These are phyloP conservation scores for Rostratula benghalensis DNA, from an alignment of 2,113 vertebrate species.

Conservation along the genomic window DNA sequence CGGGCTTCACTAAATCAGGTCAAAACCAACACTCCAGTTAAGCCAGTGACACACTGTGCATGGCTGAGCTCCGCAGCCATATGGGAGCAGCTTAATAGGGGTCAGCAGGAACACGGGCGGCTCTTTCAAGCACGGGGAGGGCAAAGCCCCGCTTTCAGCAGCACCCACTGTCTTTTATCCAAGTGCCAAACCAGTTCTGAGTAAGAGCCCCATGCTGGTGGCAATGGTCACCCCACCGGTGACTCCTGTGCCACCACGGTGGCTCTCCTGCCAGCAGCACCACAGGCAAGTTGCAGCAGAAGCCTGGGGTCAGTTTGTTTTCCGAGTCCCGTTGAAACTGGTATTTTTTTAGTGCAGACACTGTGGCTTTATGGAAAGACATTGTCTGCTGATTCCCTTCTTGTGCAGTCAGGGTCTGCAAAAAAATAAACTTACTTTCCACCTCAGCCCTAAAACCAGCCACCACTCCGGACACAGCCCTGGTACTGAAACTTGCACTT, in stretches of 20 bases:
- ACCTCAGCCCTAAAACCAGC: background rate
- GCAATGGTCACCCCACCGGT: background rate
- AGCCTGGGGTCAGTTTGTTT: fast-evolving
- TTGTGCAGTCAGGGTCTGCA: fast-evolving
- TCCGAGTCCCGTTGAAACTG: background rate
- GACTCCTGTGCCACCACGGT: background rate
- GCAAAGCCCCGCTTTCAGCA: background rate
- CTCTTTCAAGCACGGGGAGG: background rate
- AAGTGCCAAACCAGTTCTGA: background rate
- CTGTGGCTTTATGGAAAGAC: fast-evolving
- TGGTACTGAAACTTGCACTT: fast-evolving
- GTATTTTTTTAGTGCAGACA: background rate
- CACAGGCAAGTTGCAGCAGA: background rate
- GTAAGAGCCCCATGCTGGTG: background rate
- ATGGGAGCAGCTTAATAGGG: background rate
- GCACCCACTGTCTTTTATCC: background rate
- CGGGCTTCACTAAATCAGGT: background rate
- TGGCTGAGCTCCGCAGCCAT: background rate
- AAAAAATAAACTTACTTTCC: background rate
- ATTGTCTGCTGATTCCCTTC: background rate
- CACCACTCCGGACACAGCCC: fast-evolving
- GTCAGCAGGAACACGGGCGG: fast-evolving
- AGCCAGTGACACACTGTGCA: background rate
- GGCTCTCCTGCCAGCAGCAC: background rate
- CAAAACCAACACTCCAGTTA: background rate